Percentiles rank a stretch among this genome's conserved stretches.
phyloP scores from a whole-genome alignment of 2,888 invertebrate species.

The Pelosia muscerda region DNA sequence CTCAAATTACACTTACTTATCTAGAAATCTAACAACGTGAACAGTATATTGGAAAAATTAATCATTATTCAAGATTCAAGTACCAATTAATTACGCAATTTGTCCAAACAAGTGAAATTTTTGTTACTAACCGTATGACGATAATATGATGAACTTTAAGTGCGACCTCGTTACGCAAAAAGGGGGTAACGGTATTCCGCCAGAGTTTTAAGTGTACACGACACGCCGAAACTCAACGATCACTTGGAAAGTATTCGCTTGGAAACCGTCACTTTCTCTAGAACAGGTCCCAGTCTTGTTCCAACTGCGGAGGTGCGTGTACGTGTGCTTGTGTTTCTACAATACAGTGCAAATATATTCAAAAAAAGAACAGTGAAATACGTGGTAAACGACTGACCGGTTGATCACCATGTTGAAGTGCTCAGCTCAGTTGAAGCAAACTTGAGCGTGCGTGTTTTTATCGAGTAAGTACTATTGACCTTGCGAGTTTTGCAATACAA shows the following conservation, averaged over 20 bases:
- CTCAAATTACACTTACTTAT: slow-evolving; percentile 7
- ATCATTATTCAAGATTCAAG: background rate
- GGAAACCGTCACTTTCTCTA: slow-evolving; percentile 83
- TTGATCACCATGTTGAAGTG: slow-evolving; percentile 43
- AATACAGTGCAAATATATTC: slow-evolving; percentile 41
- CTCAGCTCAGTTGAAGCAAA: slow-evolving; percentile 54
- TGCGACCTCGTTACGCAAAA: slow-evolving; percentile 76
- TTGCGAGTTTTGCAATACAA: slow-evolving; percentile 51
- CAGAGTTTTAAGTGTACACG: slow-evolving; percentile 48
- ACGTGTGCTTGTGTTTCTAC: slow-evolving; percentile 28
- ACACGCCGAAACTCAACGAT: slow-evolving; percentile 65
- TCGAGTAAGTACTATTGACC: slow-evolving; percentile 52
- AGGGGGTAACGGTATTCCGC: slow-evolving; percentile 76
- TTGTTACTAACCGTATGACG: slow-evolving; percentile 62
- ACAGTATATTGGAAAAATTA: slow-evolving; percentile 10
- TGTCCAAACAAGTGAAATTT: slow-evolving; percentile 62
- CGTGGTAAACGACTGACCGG: slow-evolving; percentile 53
- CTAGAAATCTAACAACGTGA: background rate
- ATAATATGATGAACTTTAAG: slow-evolving; percentile 69
- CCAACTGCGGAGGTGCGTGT: slow-evolving; percentile 58
- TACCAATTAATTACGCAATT: slow-evolving; percentile 55
- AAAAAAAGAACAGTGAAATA: slow-evolving; percentile 48
- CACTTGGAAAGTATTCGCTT: slow-evolving; percentile 79
- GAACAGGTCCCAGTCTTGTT: slow-evolving; percentile 69
- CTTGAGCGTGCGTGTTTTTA: slow-evolving; percentile 48